Evolutionary conservation across 2,797 vertebrate species (phyloP).

Genomic region (Melopsittacus undulatus): DNA sequence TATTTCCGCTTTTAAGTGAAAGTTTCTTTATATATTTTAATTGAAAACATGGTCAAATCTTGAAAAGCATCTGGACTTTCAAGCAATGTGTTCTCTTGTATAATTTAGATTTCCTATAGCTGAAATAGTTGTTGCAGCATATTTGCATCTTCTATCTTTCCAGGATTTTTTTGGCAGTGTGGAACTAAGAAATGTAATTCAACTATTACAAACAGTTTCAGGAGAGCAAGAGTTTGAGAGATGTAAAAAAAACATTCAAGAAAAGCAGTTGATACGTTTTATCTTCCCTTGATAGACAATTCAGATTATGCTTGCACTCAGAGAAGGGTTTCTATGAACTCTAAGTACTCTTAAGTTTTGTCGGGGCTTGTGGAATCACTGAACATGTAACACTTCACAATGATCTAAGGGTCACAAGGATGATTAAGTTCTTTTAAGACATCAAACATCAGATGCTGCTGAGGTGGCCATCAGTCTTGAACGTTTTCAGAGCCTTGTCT

Average conservation of each 20-base stretch:
- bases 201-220: background rate
- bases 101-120: background rate
- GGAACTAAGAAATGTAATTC: background rate
- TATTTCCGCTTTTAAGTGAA: background rate
- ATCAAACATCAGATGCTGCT: background rate
- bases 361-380: background rate
- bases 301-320: background rate
- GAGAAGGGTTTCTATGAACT: background rate
- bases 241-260: background rate
- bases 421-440: background rate
- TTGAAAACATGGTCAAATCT: background rate
- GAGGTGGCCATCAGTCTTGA: background rate
- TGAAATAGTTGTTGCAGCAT: background rate
- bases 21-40: background rate
- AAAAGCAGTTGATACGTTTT: background rate
- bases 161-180: background rate
- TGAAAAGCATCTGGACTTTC: background rate
- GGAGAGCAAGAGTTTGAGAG: background rate
- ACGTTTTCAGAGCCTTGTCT: background rate
- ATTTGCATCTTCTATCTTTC: background rate
- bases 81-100: background rate
- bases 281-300: background rate
- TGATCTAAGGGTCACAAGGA: background rate
- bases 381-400: background rate
- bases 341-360: background rate